Evolutionary conservation across 2,888 invertebrate species (phyloP), one percentile per base, ranked within the genome.

Genomic region (Drosophila suboccidentalis): DNA sequence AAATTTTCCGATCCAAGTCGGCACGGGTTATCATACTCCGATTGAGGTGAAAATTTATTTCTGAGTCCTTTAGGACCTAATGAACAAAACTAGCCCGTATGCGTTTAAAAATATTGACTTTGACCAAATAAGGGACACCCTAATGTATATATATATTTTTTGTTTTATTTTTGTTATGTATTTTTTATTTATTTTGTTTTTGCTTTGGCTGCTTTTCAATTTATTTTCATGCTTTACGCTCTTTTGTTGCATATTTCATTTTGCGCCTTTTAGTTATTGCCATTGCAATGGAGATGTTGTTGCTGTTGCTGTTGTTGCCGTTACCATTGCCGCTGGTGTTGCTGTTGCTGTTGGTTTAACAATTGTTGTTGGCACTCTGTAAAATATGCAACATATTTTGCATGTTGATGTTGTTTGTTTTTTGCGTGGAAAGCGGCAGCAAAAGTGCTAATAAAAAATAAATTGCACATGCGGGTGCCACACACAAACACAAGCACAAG

Each of bases 191-290:
- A 49, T 47, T 60, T 51, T 38, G 22, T 51, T 54, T 60, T 66
- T 38, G 50, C 53, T 15, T 50, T 57, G 66, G 59, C 66, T 69
- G 62, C 68, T 80, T 89, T 81, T 74, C 81, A 89, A 89, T 89
- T 84, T 84, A 76, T 89, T 83, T 84, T 66, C 71, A 75, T 82
- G 82, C 75, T 76, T 74, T 76, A 75, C 72, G 84, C 76, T 89
- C 73, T 89, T 89, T 89, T 84, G 84, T 81, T 85, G 89, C 84
- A 85, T 85, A 89, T 85, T 85, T 85, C 84, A 85, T 85, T 83
- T 85, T 71, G 69, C 78, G 79, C 82, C 78, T 88, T 83, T 83
- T 79, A 86, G 86, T 80, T 82, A 85, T 82, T 72, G 80, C 84
- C 77, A 76, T 82, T 58, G 55, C 44, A 44, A 46, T 57, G 34